Conservation (phyloP, 1,140 invertebrate genomes). For the Drosophila azteca region DNA sequence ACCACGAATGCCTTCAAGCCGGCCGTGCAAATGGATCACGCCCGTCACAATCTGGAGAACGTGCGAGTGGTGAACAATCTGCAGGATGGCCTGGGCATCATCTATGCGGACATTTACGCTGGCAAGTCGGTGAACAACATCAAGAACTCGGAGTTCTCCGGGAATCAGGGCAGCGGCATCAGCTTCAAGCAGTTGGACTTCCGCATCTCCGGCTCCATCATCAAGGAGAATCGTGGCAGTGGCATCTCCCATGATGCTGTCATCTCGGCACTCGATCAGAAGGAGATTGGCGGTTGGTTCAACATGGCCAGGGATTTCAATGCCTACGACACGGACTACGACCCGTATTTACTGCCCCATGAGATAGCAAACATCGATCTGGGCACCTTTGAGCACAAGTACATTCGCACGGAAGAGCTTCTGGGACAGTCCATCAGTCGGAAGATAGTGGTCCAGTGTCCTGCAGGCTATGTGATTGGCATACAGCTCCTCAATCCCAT, state of each 20-base stretch:
- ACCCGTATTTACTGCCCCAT: conserved; percentile 88
- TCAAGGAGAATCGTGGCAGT: conserved; percentile 93
- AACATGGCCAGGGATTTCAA: conserved; percentile 87
- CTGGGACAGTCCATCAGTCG: conserved; percentile 86
- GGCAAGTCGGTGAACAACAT: conserved; percentile 93
- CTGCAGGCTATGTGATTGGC: conserved; percentile 90
- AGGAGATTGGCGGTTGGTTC: conserved; percentile 97
- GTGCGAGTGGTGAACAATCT: conserved; percentile 92
- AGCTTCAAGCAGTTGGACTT: conserved; percentile 94
- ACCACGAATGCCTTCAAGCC: conserved; percentile 94
- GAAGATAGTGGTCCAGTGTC: conserved; percentile 87
- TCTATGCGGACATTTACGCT: conserved; percentile 95
- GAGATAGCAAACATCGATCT: conserved; percentile 87
- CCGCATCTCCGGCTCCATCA: conserved; percentile 89
- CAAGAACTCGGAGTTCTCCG: conserved; percentile 93
- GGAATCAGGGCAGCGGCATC: conserved; percentile 94
- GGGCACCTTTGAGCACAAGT: conserved; percentile 89
- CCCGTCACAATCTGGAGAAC: conserved; percentile 94
- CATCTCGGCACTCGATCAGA: conserved; percentile 91
- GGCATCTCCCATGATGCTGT: conserved; percentile 97
- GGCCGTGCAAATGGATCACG: conserved; percentile 98
- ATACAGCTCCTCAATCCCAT: conserved; percentile 94
- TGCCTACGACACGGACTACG: conserved; percentile 88
- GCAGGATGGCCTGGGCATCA: conserved; percentile 93
- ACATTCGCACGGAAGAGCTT: conserved; percentile 89